Conservation (phyloP, 1,140 invertebrate genomes). For the Oryzaephilus surinamensis region DNA sequence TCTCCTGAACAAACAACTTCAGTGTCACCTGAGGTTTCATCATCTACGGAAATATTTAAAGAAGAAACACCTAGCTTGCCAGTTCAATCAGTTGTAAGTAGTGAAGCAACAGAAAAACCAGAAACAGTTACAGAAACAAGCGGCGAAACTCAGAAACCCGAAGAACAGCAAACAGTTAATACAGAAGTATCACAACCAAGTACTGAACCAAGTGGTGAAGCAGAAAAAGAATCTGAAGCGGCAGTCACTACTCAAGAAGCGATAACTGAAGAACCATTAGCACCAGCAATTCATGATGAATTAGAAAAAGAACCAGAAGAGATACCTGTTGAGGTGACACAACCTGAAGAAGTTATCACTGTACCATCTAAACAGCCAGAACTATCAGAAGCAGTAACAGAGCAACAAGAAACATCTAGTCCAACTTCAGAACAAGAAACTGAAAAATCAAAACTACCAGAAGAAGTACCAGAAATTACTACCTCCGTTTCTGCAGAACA, state of each 20-base stretch:
- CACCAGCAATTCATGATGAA: constrained; percentile 15
- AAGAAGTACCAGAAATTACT: constrained; percentile 11
- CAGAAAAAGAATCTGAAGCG: constrained; percentile 11
- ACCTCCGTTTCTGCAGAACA: constrained; percentile 1
- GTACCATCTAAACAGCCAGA: neutral
- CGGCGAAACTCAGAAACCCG: too few relatives aligned
- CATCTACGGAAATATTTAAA: neutral
- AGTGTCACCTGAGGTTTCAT: neutral
- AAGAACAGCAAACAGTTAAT: too few relatives aligned
- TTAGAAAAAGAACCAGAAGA: constrained; percentile 10
- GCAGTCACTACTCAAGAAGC: constrained; percentile 12
- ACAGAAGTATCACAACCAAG: constrained; percentile 13
- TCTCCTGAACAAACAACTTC: constrained; percentile 3
- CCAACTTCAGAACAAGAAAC: neutral
- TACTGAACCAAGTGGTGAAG: constrained; percentile 3
- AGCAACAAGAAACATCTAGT: neutral
- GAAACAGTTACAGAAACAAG: neutral
- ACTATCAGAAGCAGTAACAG: neutral
- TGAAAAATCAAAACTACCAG: constrained; percentile 1
- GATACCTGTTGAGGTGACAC: neutral
- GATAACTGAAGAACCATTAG: too few relatives aligned
- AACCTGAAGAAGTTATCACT: neutral
- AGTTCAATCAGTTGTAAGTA: too few relatives aligned
- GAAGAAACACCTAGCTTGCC: constrained; percentile 7
- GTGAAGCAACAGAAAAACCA: neutral